Evolutionary conservation across 2,797 vertebrate genomes (phyloP).

Genomic region (Onychomys torridus): DNA sequence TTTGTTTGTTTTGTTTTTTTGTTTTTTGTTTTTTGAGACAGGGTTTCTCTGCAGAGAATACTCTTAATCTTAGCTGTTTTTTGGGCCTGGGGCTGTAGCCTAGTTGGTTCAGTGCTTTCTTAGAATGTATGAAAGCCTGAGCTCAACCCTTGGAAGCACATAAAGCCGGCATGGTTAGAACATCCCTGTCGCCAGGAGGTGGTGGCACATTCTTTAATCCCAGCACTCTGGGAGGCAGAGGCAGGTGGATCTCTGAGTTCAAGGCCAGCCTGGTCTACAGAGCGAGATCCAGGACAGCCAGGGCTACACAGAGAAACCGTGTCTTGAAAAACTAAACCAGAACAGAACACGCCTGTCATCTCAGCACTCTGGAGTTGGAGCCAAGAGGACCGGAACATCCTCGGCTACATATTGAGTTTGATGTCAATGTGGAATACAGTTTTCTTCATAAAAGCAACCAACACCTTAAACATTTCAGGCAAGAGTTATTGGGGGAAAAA

Average conservation of each 20-base stretch:
- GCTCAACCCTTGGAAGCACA: background rate
- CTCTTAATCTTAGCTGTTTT: background rate
- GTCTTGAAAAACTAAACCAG: background rate
- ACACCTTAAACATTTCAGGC: background rate
- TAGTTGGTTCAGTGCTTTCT: background rate
- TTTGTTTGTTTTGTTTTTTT: no score
- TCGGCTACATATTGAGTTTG: background rate
- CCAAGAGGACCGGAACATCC: background rate
- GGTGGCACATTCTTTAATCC: background rate
- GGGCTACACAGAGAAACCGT: background rate
- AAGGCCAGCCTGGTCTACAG: background rate
- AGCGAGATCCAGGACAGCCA: background rate
- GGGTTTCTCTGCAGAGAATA: background rate
- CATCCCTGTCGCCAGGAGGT: background rate
- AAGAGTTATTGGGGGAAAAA: conserved; percentile 7
- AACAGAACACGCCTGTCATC: background rate
- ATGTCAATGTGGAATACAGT: background rate
- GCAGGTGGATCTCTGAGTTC: background rate
- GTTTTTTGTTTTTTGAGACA: no score
- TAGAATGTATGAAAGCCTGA: background rate
- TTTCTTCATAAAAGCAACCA: conserved; percentile 2
- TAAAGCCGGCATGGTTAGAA: background rate
- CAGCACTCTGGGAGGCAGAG: background rate
- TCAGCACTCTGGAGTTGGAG: background rate
- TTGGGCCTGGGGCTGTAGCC: background rate